Percentiles rank a stretch among this genome's conserved stretches.
phyloP scores from a whole-genome alignment of 2,113 vertebrate genomes.

The Coracopsis vasa region DNA sequence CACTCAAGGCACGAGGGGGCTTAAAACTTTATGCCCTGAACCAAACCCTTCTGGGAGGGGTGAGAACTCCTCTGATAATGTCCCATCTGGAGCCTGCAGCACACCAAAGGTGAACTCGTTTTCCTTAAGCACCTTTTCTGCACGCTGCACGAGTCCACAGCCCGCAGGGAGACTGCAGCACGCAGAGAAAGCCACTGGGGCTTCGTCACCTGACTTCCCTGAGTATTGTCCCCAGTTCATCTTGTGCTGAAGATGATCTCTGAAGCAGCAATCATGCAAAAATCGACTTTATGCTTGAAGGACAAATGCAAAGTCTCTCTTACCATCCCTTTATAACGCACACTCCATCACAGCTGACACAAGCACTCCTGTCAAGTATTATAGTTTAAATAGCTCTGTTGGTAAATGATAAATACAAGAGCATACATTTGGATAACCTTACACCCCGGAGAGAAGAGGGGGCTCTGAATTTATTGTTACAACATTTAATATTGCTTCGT shows the following conservation, averaged over 20 bases:
- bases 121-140: neutral
- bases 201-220: neutral
- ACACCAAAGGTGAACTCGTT: accelerated
- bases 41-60: neutral
- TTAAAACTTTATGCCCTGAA: neutral
- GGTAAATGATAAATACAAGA: conserved; percentile 62
- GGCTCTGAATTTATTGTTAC: conserved; percentile 58
- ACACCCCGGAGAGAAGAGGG: neutral
- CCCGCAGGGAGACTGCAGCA: neutral
- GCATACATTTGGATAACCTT: conserved; percentile 23
- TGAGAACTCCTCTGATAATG: neutral
- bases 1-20: neutral
- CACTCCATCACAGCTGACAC: conserved; percentile 60
- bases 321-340: conserved; percentile 29
- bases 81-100: neutral
- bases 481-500: conserved; percentile 33
- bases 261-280: conserved; percentile 46
- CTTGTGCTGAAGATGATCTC: neutral
- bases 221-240: neutral
- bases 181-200: neutral
- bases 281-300: conserved; percentile 70
- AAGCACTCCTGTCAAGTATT: conserved; percentile 54
- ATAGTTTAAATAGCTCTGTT: conserved; percentile 34
- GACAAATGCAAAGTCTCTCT: conserved; percentile 64
- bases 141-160: neutral